Percentiles rank a stretch among this genome's conserved stretches.
Conservation (phyloP, 92 coral and sea anemone genomes). For the Palythoa caribaeorum region DNA sequence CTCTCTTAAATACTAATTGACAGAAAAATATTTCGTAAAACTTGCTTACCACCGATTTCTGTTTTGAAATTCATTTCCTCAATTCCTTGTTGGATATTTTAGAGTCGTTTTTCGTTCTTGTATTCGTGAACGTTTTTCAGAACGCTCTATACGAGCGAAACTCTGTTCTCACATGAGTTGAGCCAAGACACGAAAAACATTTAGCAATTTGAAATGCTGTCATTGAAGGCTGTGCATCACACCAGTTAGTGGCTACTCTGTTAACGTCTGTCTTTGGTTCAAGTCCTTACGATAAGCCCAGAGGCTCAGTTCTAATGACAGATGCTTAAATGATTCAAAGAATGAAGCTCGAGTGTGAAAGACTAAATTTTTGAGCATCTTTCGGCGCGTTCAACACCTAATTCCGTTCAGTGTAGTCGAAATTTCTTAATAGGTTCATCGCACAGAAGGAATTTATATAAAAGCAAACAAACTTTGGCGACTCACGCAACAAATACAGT, state of each 20-base stretch:
- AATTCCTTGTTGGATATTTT: neutral
- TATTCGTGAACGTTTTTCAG: neutral
- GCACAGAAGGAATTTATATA: slow-evolving; percentile 39
- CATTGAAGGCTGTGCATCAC: slow-evolving; percentile 9
- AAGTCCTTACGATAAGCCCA: neutral
- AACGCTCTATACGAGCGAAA: neutral
- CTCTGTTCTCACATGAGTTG: slow-evolving; percentile 33
- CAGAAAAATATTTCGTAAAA: neutral
- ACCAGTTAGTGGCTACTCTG: slow-evolving; percentile 8
- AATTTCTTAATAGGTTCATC: slow-evolving; percentile 30
- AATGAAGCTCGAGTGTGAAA: neutral
- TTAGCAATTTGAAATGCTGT: slow-evolving; percentile 14
- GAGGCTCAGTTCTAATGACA: neutral
- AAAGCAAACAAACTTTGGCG: neutral
- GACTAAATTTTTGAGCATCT: neutral
- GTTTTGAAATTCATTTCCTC: slow-evolving; percentile 6
- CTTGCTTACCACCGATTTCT: slow-evolving; percentile 29
- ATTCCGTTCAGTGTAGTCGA: neutral
- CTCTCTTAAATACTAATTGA: neutral
- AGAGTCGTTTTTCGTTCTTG: neutral
- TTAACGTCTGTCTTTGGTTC: slow-evolving; percentile 33
- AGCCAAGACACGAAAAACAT: slow-evolving; percentile 20
- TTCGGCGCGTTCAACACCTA: neutral
- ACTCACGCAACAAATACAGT: neutral
- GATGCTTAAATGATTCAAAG: neutral